These are phyloP conservation scores for Misgurnus mizolepis DNA, from an alignment of 2,113 vertebrate genomes.

Conservation along the genomic window DNA sequence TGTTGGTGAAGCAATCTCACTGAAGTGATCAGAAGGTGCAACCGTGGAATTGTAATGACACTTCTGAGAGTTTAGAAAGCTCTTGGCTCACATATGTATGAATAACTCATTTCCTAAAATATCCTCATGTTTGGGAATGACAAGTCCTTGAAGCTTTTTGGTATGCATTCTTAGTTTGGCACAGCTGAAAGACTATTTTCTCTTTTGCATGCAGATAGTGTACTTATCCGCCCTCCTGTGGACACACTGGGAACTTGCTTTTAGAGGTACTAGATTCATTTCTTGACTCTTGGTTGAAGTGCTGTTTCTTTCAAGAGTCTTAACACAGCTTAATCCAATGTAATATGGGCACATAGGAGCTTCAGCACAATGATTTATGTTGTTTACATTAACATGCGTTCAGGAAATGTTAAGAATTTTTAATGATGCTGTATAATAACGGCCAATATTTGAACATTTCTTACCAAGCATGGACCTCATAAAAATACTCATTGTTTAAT, in stretches of 20 bases:
- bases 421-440: too few species aligned
- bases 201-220: conserved; percentile 2
- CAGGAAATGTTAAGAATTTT: too few species aligned
- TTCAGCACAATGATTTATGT: background rate
- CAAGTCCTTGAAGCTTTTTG: background rate
- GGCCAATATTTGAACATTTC: too few species aligned
- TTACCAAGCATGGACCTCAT: too few species aligned
- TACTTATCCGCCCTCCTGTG: conserved; percentile 51
- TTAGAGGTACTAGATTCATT: background rate
- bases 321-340: background rate
- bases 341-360: background rate
- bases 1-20: conserved; percentile 40
- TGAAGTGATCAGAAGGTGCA: conserved; percentile 54
- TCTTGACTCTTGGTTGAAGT: background rate
- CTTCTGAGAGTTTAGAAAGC: conserved; percentile 29
- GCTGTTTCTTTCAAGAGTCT: background rate
- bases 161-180: conserved; percentile 18
- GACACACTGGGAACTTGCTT: background rate
- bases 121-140: conserved; percentile 3
- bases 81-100: conserved; percentile 22
- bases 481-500: background rate
- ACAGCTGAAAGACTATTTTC: background rate
- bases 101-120: conserved; percentile 31
- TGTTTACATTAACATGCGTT: background rate
- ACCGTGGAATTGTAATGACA: conserved; percentile 55